phyloP scores from a whole-genome alignment of 2,888 invertebrate genomes.

The Rhorus exstirpatorius region DNA sequence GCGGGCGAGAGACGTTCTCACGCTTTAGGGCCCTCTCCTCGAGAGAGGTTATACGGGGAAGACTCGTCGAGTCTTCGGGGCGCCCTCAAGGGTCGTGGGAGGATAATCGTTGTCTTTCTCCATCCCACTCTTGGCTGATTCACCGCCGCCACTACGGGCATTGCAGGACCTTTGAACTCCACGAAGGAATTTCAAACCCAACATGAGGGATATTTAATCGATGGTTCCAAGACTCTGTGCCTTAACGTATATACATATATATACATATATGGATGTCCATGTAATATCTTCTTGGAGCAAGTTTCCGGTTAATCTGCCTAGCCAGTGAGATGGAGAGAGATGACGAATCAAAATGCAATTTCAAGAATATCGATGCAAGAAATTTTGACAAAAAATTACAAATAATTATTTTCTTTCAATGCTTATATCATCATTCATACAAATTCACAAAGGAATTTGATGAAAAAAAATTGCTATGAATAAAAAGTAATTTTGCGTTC shows the following conservation, averaged over 20 bases:
- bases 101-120: slow-evolving; percentile 71
- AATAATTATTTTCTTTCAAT: too few species aligned
- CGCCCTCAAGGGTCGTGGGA: slow-evolving; percentile 80
- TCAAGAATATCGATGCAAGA: too few species aligned
- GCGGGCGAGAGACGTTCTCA: slow-evolving; percentile 81
- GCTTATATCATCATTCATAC: too few species aligned
- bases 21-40: slow-evolving; percentile 70
- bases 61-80: slow-evolving; percentile 58
- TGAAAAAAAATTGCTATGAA: too few species aligned
- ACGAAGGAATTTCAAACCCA: slow-evolving; percentile 76
- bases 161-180: slow-evolving; percentile 80
- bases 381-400: too few species aligned
- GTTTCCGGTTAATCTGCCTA: too few species aligned
- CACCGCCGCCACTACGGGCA: slow-evolving; percentile 41
- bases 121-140: slow-evolving; percentile 62
- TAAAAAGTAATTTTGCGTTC: too few species aligned
- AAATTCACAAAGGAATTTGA: too few species aligned
- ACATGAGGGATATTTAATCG: slow-evolving; percentile 54
- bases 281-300: too few species aligned
- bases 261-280: neutral
- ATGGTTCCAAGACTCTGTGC: slow-evolving; percentile 43
- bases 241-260: neutral
- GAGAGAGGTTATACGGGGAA: slow-evolving; percentile 44
- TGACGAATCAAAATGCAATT: too few species aligned
- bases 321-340: too few species aligned